A percentile compares a stretch with the other conserved stretches of the same genome.
phyloP scores from a whole-genome alignment of 2,888 invertebrate genomes.

The Pandemis cinnamomeana region DNA sequence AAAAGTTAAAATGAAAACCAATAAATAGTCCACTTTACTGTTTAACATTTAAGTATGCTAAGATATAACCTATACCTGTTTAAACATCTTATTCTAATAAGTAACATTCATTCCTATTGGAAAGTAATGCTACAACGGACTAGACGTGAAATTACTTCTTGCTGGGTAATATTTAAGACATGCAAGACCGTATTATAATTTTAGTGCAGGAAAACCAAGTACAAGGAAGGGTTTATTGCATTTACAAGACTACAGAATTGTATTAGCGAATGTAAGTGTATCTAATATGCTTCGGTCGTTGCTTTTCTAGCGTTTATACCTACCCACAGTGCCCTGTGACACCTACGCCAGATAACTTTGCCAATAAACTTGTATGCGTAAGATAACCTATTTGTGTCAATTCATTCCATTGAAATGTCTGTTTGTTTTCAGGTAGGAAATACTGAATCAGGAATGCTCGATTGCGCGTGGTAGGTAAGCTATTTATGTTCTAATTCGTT shows the following conservation, averaged over 20 bases:
- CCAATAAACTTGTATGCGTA: conserved; percentile 54
- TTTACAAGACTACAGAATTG: not conserved
- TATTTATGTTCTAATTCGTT: conserved; percentile 25
- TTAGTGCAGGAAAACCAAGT: not conserved
- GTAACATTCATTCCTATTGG: too few relatives aligned
- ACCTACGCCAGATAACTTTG: conserved; percentile 43
- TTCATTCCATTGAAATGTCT: conserved; percentile 57
- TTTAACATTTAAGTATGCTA: too few relatives aligned
- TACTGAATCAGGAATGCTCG: conserved; percentile 18
- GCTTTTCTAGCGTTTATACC: conserved; percentile 6
- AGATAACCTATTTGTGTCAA: conserved; percentile 62
- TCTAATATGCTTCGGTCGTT: conserved; percentile 9
- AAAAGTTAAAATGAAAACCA: too few relatives aligned
- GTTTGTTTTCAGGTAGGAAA: conserved; percentile 42
- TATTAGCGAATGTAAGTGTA: not conserved
- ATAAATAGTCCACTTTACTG: too few relatives aligned
- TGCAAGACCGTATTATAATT: too few relatives aligned
- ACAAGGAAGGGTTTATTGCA: too few relatives aligned
- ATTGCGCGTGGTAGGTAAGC: conserved; percentile 31
- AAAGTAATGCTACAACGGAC: too few relatives aligned
- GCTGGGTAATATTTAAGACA: too few relatives aligned
- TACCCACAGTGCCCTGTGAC: conserved; percentile 16
- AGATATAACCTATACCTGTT: too few relatives aligned
- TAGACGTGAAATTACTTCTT: too few relatives aligned
- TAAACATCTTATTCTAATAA: too few relatives aligned